A percentile compares a stretch with the other conserved stretches of the same genome.
Conservation (phyloP, 2,888 invertebrate genomes). For the Labia minor region DNA sequence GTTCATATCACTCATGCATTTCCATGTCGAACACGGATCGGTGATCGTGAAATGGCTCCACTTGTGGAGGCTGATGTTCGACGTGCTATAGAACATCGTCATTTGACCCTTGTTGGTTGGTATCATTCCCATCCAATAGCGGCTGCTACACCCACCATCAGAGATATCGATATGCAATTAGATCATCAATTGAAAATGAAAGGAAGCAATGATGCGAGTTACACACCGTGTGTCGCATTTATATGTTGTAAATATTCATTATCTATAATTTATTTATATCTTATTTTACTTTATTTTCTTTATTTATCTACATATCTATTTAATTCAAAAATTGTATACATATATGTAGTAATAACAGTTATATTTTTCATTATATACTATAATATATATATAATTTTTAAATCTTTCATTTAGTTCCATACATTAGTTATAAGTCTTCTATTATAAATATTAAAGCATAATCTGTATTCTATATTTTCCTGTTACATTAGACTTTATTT, state of each 20-base stretch:
- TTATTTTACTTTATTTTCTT: background rate
- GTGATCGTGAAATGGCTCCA: constrained; percentile 63
- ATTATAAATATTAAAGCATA: too few species aligned
- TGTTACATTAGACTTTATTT: too few species aligned
- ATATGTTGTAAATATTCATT: constrained; percentile 67
- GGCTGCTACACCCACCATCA: constrained; percentile 72
- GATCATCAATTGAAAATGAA: constrained; percentile 93
- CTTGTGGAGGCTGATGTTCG: constrained; percentile 73
- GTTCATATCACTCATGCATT: constrained; percentile 78
- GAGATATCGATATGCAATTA: constrained; percentile 85
- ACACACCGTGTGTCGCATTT: constrained; percentile 83
- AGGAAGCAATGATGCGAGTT: constrained; percentile 80
- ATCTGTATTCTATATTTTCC: too few species aligned
- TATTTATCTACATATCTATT: too few species aligned
- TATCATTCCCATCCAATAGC: constrained; percentile 89
- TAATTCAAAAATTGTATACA: too few species aligned
- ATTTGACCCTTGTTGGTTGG: constrained; percentile 81
- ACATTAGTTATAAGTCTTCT: too few species aligned
- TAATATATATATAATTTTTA: too few species aligned
- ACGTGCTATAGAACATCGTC: constrained; percentile 68
- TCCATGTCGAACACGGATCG: constrained; percentile 73
- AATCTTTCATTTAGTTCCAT: too few species aligned
- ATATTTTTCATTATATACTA: too few species aligned
- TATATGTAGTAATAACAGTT: too few species aligned
- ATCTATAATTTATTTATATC: constrained; percentile 20